Percentiles rank a stretch among this genome's conserved stretches.
Conservation (phyloP, 2,113 vertebrate genomes). For the Pseudorectes ferrugineus region DNA sequence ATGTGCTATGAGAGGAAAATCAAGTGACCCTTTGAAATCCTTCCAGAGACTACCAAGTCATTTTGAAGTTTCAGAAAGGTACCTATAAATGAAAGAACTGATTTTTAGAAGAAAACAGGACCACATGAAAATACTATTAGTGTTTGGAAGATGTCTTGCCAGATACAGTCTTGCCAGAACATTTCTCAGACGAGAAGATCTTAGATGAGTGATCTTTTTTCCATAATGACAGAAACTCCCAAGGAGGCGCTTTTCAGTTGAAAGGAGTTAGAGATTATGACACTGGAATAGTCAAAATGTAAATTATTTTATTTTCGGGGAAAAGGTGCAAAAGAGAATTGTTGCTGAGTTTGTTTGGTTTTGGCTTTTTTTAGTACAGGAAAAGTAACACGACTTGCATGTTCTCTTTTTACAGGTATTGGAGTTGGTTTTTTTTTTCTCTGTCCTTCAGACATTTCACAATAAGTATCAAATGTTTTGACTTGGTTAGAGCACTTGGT, state of each 20-base stretch:
- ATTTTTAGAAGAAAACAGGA: neutral
- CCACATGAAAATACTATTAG: neutral
- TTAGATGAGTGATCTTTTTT: neutral
- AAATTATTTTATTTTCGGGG: neutral
- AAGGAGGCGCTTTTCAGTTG: neutral
- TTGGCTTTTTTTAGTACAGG: neutral
- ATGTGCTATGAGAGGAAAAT: neutral
- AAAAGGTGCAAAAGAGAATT: neutral
- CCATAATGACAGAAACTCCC: neutral
- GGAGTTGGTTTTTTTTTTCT: neutral
- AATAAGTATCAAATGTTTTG: neutral
- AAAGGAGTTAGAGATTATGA: neutral
- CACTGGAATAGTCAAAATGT: neutral
- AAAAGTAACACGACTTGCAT: neutral
- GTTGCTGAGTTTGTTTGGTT: neutral
- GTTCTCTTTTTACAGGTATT: neutral
- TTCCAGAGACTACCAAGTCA: neutral
- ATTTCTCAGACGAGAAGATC: neutral
- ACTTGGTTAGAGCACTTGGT: neutral
- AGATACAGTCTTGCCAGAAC: neutral
- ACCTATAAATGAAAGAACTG: neutral
- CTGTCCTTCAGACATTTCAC: neutral
- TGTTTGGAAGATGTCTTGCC: neutral
- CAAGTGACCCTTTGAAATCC: slow-evolving; percentile 32
- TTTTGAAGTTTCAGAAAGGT: slow-evolving; percentile 28